These are phyloP conservation scores for Anas platyrhynchos DNA, from an alignment of 2,113 vertebrate species.

Conservation along the genomic window DNA sequence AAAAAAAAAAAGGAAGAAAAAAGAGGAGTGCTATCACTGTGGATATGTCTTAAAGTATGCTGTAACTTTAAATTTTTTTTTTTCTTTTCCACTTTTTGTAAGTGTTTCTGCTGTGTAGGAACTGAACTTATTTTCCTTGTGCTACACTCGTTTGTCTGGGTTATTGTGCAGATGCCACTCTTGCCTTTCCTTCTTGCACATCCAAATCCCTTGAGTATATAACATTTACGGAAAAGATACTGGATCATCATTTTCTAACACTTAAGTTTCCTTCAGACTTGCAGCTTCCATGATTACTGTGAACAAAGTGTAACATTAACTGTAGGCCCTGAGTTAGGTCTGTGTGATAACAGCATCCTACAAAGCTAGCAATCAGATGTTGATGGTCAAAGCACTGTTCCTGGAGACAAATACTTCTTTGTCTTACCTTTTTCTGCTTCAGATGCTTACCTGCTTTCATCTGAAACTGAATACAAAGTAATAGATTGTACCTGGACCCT, in stretches of 20 bases:
- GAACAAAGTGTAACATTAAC: neutral
- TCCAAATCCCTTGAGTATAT: neutral
- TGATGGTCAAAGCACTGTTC: neutral
- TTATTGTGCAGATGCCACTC: neutral
- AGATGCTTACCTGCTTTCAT: neutral
- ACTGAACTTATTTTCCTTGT: neutral
- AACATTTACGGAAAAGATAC: accelerated
- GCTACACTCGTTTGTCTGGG: neutral
- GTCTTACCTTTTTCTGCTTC: neutral
- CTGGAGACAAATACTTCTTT: neutral
- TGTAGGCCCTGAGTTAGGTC: neutral
- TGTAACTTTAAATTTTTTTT: neutral
- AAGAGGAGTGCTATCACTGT: neutral
- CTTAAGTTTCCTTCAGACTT: neutral
- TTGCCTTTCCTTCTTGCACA: neutral
- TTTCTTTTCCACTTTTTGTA: neutral
- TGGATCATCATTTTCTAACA: neutral
- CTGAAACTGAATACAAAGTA: neutral
- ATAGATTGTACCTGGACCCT: neutral
- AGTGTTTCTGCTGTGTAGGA: neutral
- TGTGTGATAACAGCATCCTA: neutral
- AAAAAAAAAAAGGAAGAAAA: accelerated
- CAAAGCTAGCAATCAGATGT: neutral
- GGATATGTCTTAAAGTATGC: neutral
- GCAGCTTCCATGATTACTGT: neutral